Percentiles rank a stretch among this genome's conserved stretches.
phyloP scores from a whole-genome alignment of 2,797 vertebrate species.

The Tamandua tetradactyla region DNA sequence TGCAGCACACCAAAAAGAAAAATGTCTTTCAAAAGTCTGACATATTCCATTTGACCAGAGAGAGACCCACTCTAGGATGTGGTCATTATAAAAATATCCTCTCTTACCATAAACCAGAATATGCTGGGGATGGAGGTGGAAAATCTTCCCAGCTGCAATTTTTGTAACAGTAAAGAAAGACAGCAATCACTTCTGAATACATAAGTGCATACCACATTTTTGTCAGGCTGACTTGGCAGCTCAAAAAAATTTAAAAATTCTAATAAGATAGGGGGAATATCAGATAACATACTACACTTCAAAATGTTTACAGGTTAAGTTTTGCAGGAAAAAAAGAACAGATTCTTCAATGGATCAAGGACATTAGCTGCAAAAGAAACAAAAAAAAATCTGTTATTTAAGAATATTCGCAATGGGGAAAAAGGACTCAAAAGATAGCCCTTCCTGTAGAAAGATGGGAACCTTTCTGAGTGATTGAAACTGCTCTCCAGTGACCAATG shows the following conservation, averaged over 20 bases:
- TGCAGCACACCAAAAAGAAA: conserved; percentile 53
- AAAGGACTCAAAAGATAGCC: conserved; percentile 64
- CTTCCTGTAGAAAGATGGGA: conserved; percentile 63
- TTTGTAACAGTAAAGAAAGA: conserved; percentile 54
- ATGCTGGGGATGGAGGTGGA: neutral
- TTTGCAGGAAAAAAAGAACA: conserved; percentile 61
- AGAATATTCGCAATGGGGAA: conserved; percentile 70
- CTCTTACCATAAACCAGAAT: conserved; percentile 48
- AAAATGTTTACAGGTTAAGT: conserved; percentile 59
- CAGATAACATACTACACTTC: conserved; percentile 64
- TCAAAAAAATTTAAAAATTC: conserved; percentile 60
- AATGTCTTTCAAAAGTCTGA: no score
- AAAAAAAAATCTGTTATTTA: conserved; percentile 65
- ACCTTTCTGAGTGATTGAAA: conserved; percentile 70
- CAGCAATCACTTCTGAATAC: conserved; percentile 48
- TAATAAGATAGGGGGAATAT: conserved; percentile 33
- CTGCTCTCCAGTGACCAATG: conserved; percentile 59
- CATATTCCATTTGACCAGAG: conserved; percentile 33
- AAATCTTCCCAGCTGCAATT: conserved; percentile 30
- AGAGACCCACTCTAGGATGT: conserved; percentile 37
- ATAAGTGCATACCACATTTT: conserved; percentile 32
- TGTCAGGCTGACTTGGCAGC: neutral
- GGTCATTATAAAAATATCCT: conserved; percentile 28
- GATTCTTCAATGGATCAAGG: conserved; percentile 51
- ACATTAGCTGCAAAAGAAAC: conserved; percentile 62